These are phyloP conservation scores for Stenolophus ochropezus DNA, from an alignment of 2,888 invertebrate genomes.

Conservation along the genomic window DNA sequence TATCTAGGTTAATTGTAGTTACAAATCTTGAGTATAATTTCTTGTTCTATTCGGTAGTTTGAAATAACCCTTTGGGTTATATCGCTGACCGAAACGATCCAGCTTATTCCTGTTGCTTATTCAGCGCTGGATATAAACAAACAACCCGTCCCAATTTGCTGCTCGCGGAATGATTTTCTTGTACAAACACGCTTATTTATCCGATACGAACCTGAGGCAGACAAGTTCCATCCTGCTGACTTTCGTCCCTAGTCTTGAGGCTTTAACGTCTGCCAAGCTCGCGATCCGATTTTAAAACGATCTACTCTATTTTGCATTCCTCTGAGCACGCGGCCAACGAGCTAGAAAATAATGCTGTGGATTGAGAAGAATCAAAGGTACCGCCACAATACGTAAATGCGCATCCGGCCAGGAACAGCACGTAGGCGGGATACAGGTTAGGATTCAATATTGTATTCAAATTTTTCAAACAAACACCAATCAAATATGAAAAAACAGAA, in stretches of 20 bases:
- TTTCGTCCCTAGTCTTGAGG: neutral
- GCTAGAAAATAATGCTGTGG: constrained; percentile 52
- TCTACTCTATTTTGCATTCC: constrained; percentile 54
- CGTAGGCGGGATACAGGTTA: neutral
- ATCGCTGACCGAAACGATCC: no score
- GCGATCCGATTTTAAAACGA: constrained; percentile 47
- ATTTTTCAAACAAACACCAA: constrained; percentile 20
- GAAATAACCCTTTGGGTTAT: neutral
- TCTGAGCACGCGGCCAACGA: constrained; percentile 48
- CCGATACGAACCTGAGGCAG: neutral
- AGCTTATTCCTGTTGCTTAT: neutral
- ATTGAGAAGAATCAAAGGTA: constrained; percentile 37
- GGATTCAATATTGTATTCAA: constrained; percentile 9
- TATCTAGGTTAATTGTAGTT: no score
- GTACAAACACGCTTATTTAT: constrained; percentile 18
- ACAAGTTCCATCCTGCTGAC: constrained; percentile 19
- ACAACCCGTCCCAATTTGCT: constrained; percentile 8
- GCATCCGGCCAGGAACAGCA: neutral
- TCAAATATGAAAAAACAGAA: no score
- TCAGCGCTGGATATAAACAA: constrained; percentile 8
- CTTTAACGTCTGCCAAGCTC: constrained; percentile 4
- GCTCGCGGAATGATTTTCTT: neutral
- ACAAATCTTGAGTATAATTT: no score
- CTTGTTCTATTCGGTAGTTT: no score
- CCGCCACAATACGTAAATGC: constrained; percentile 34